phyloP scores from a whole-genome alignment of 2,113 vertebrate species.

The Burhinus bistriatus region DNA sequence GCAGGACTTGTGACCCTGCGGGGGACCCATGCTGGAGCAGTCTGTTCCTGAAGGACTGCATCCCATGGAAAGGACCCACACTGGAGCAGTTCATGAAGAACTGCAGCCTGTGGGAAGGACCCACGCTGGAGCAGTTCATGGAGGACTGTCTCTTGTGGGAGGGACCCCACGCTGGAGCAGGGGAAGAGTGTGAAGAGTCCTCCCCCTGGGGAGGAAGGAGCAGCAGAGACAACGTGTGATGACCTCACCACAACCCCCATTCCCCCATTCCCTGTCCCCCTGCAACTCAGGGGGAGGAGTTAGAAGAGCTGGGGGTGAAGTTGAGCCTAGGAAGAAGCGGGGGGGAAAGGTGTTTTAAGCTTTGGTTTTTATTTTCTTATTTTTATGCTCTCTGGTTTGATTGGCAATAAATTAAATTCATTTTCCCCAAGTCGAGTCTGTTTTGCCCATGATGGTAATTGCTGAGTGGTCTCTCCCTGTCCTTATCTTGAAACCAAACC shows the following conservation, averaged over 20 bases:
- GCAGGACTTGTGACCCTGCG: too few relatives aligned
- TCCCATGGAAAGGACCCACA: not conserved
- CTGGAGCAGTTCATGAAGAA: not conserved
- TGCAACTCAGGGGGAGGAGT: not conserved
- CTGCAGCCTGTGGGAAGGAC: not conserved
- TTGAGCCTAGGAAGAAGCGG: not conserved
- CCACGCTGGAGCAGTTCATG: not conserved
- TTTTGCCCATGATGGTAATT: not conserved
- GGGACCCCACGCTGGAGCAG: not conserved
- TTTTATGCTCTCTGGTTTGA: not conserved
- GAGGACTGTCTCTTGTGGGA: not conserved
- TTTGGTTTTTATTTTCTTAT: not conserved
- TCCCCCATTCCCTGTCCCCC: not conserved
- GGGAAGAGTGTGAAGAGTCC: not conserved
- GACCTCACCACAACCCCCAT: too few relatives aligned
- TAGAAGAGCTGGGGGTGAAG: not conserved
- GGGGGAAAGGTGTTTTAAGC: not conserved
- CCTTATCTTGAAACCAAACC: not conserved
- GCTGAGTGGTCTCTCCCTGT: not conserved
- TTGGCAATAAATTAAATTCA: not conserved
- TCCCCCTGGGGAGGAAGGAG: not conserved
- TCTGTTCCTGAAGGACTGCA: too few relatives aligned
- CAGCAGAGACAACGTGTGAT: not conserved
- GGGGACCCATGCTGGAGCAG: too few relatives aligned
- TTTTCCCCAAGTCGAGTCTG: not conserved